phyloP scores from a whole-genome alignment of 2,888 invertebrate species.

The Griposia aprilina region DNA sequence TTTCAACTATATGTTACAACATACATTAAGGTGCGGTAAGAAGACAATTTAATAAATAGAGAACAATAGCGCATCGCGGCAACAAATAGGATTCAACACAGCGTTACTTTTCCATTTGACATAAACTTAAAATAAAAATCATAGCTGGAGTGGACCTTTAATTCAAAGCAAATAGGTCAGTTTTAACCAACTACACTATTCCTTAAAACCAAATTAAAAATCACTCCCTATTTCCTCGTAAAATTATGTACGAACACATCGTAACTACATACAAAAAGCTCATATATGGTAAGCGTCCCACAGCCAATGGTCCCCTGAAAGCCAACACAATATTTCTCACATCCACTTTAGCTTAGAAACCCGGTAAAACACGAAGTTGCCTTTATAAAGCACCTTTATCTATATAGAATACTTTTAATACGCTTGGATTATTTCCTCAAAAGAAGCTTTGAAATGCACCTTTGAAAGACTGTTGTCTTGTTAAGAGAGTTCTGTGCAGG shows the following conservation, averaged over 20 bases:
- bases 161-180: not conserved
- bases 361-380: not conserved
- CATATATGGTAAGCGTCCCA: not conserved
- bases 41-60: too few species aligned
- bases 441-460: constrained; percentile 24
- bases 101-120: too few species aligned
- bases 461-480: constrained; percentile 13
- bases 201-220: not conserved
- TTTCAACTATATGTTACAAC: too few species aligned
- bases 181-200: not conserved
- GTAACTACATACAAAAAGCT: not conserved
- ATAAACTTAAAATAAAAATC: too few species aligned
- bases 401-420: constrained; percentile 32
- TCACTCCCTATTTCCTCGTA: not conserved
- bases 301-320: constrained; percentile 9
- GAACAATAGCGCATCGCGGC: too few species aligned
- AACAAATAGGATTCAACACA: too few species aligned
- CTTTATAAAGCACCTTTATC: constrained; percentile 22
- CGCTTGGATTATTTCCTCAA: constrained; percentile 7
- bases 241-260: not conserved
- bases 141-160: too few species aligned
- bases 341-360: constrained; percentile 3
- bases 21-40: too few species aligned
- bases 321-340: constrained; percentile 13
- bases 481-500: not conserved